Percentiles rank a stretch among this genome's conserved stretches.
phyloP scores from a whole-genome alignment of 2,888 invertebrate species.

The Crossocerus cetratus region DNA sequence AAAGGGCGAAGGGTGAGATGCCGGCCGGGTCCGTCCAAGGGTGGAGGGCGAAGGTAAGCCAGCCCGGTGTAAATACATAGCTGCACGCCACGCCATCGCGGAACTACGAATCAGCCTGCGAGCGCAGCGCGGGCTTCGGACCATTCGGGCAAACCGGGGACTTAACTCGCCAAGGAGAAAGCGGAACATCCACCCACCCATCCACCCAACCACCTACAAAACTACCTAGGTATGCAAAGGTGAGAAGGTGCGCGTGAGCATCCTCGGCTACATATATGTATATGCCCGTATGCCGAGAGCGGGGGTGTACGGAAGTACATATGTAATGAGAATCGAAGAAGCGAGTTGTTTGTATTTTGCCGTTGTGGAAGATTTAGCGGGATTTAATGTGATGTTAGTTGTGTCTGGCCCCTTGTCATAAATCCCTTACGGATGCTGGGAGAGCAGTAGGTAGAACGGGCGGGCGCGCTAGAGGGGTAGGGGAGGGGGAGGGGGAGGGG shows the following conservation, averaged over 20 bases:
- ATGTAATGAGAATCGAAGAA: not conserved
- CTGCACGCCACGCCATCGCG: constrained; percentile 60
- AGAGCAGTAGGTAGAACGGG: constrained; percentile 40
- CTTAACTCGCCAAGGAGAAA: constrained; percentile 63
- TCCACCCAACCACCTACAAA: constrained; percentile 31
- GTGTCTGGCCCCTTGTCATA: constrained; percentile 50
- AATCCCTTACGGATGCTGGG: constrained; percentile 58
- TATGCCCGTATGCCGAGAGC: too few species aligned
- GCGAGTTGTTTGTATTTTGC: constrained; percentile 11
- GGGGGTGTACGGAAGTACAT: not conserved
- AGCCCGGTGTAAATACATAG: constrained; percentile 71
- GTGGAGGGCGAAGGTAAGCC: constrained; percentile 46
- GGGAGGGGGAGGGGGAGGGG: constrained; percentile 37
- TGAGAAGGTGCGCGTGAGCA: constrained; percentile 16
- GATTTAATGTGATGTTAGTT: constrained; percentile 34
- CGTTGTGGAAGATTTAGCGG: constrained; percentile 35
- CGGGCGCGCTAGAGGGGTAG: too few species aligned
- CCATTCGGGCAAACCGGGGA: constrained; percentile 56
- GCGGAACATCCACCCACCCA: constrained; percentile 42
- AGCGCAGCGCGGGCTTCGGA: constrained; percentile 54
- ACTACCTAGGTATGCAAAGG: not conserved
- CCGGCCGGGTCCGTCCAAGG: constrained; percentile 4
- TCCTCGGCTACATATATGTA: too few species aligned
- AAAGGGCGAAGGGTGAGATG: constrained; percentile 22
- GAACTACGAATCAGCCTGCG: constrained; percentile 34